phyloP scores from a whole-genome alignment of 2,797 vertebrate genomes.

The Lophius americanus region DNA sequence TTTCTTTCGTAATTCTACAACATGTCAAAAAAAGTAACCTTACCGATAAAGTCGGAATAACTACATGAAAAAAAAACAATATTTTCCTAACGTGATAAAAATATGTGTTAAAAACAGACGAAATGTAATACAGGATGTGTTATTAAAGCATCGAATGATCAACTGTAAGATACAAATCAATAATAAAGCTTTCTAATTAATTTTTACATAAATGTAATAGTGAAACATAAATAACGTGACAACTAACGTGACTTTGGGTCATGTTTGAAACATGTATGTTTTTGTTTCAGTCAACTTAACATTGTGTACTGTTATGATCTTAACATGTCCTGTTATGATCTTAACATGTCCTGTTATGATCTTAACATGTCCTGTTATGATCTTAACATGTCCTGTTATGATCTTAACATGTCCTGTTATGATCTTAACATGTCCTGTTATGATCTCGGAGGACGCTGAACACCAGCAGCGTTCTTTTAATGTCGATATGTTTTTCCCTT shows the following conservation, averaged over 20 bases:
- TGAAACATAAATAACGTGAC: neutral
- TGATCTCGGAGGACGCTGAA: slow-evolving; percentile 23
- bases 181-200: no score
- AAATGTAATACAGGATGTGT: no score
- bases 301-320: neutral
- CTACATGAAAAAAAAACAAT: no score
- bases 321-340: slow-evolving; percentile 6
- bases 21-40: no score
- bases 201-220: no score
- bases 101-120: no score
- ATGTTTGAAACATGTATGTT: neutral
- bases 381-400: slow-evolving; percentile 5
- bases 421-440: slow-evolving; percentile 3
- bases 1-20: no score
- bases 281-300: slow-evolving; percentile 13
- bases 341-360: slow-evolving; percentile 6
- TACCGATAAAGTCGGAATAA: no score
- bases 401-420: neutral
- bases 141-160: no score
- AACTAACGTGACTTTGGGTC: neutral
- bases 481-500: slow-evolving; percentile 69
- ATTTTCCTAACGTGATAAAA: no score
- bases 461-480: slow-evolving; percentile 59
- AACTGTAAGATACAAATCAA: no score
- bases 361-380: neutral